Evolutionary conservation across 2,797 vertebrate species (phyloP).

Genomic region (Dallia pectoralis): DNA sequence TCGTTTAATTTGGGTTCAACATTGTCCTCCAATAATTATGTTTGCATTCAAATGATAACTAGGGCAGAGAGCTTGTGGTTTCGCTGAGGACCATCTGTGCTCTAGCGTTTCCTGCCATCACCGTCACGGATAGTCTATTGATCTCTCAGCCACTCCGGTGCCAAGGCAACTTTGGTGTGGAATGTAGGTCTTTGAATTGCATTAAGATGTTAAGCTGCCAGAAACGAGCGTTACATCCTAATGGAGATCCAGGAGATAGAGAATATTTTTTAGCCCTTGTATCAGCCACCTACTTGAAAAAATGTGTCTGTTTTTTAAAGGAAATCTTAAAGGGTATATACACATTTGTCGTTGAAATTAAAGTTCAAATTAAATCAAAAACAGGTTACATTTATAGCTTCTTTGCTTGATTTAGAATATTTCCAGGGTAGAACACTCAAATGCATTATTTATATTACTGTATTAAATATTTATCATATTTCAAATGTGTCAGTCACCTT

Average conservation of each 20-base stretch:
- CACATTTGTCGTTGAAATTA: neutral
- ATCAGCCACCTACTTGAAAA: slow-evolving; percentile 41
- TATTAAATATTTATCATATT: neutral
- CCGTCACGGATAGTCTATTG: slow-evolving; percentile 68
- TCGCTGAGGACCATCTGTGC: slow-evolving; percentile 65
- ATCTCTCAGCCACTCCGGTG: slow-evolving; percentile 67
- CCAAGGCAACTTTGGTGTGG: slow-evolving; percentile 72
- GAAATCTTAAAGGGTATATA: neutral
- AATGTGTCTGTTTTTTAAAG: neutral
- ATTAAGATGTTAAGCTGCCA: slow-evolving; percentile 63
- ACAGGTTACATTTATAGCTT: neutral
- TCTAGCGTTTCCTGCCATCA: slow-evolving; percentile 62
- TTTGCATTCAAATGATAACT: slow-evolving; percentile 61
- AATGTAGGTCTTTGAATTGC: slow-evolving; percentile 76
- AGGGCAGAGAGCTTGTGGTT: slow-evolving; percentile 59
- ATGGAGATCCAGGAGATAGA: slow-evolving; percentile 53
- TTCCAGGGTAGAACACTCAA: too few relatives aligned
- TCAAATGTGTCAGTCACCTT: neutral
- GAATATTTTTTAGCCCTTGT: slow-evolving; percentile 43
- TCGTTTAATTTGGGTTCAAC: slow-evolving; percentile 33
- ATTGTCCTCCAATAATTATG: slow-evolving; percentile 43
- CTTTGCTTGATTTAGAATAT: neutral
- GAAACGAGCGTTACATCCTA: slow-evolving; percentile 56
- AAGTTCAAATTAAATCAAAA: neutral
- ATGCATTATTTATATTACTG: neutral